phyloP scores from a whole-genome alignment of 2,888 invertebrate genomes.

The Azorinus chamasolen region DNA sequence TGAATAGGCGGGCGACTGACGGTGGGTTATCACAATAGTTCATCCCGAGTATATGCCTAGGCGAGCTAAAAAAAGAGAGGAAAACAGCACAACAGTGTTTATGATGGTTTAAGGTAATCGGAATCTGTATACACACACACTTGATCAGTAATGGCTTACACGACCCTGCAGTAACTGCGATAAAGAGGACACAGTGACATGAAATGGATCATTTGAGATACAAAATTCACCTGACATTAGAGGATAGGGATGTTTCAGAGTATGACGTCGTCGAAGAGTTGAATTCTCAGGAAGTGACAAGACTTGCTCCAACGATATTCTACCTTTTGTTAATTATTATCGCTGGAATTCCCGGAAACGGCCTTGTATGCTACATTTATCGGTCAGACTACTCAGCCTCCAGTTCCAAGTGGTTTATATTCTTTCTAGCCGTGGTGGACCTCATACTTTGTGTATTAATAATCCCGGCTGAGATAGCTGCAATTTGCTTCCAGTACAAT shows the following conservation, averaged over 20 bases:
- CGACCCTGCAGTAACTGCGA: no score
- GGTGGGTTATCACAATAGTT: no score
- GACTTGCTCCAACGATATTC: slow-evolving; percentile 58
- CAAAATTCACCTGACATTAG: no score
- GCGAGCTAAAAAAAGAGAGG: no score
- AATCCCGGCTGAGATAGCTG: slow-evolving; percentile 62
- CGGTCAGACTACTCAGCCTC: slow-evolving; percentile 56
- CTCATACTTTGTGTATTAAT: slow-evolving; percentile 61
- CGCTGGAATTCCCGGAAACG: slow-evolving; percentile 66
- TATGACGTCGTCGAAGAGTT: slow-evolving; percentile 24
- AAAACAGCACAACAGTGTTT: no score
- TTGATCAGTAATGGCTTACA: no score
- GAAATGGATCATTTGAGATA: no score
- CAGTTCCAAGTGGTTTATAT: slow-evolving; percentile 67
- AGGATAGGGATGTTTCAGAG: not conserved
- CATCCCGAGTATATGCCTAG: no score
- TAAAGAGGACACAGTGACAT: no score
- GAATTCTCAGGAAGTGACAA: slow-evolving; percentile 54
- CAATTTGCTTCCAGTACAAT: slow-evolving; percentile 58
- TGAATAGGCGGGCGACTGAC: no score
- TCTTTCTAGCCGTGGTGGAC: slow-evolving; percentile 65
- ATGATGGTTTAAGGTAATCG: no score
- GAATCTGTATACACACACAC: no score
- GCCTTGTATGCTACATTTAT: slow-evolving; percentile 68
- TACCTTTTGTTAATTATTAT: slow-evolving; percentile 53